Evolutionary conservation across 1,140 invertebrate genomes (phyloP).

Genomic region (Belonocnema kinseyi): DNA sequence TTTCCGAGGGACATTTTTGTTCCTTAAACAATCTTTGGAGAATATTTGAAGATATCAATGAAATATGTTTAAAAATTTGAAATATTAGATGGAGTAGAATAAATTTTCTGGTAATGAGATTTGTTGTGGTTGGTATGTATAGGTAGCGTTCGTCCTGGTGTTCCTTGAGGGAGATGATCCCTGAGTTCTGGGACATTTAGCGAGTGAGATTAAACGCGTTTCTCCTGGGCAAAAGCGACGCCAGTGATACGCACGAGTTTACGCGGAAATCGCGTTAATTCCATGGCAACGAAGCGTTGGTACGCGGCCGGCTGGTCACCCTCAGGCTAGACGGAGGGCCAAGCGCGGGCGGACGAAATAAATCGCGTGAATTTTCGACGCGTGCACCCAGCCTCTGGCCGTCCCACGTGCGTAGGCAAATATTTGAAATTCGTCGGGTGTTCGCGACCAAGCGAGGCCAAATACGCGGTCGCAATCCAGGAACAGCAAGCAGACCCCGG

Average conservation of each 20-base stretch:
- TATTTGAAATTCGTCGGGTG: conserved; percentile 47
- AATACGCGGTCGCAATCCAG: conserved; percentile 23
- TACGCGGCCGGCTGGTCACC: not conserved
- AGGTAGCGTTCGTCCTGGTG: not conserved
- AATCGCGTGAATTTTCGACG: conserved; percentile 43
- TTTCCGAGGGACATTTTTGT: too few species aligned
- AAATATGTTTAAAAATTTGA: too few species aligned
- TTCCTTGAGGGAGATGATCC: not conserved
- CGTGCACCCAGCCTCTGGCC: conserved; percentile 1
- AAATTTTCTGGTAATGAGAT: not conserved
- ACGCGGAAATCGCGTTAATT: conserved; percentile 48
- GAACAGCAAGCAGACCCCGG: conserved; percentile 25
- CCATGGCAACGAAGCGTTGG: conserved; percentile 34
- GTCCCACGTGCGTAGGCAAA: conserved; percentile 39
- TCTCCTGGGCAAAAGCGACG: conserved; percentile 3
- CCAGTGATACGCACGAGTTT: conserved; percentile 7
- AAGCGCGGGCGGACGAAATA: conserved; percentile 30
- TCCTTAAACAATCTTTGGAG: too few species aligned
- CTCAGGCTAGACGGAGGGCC: not conserved
- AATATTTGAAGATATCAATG: too few species aligned
- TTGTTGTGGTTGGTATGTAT: not conserved
- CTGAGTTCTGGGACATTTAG: not conserved
- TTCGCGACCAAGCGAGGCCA: not conserved
- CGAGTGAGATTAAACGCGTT: conserved; percentile 13
- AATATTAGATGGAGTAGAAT: not conserved